These are phyloP conservation scores for Centropus bengalensis DNA, from an alignment of 2,113 vertebrate species.

Conservation along the genomic window DNA sequence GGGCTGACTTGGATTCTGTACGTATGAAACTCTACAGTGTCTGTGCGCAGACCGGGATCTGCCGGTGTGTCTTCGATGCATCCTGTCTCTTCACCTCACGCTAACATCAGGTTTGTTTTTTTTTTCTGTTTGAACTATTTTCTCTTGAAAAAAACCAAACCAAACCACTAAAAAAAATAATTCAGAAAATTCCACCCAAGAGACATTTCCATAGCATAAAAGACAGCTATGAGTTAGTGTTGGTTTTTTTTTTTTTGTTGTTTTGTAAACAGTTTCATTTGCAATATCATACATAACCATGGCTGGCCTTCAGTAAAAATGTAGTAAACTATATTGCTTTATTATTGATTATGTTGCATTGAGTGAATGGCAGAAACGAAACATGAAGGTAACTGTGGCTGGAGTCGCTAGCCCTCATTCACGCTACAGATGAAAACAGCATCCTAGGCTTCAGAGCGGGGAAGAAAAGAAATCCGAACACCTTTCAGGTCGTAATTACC, in stretches of 20 bases:
- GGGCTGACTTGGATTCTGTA: slow-evolving; percentile 59
- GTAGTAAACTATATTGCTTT: slow-evolving; percentile 87
- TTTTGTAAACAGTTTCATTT: slow-evolving; percentile 84
- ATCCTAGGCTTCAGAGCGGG: slow-evolving; percentile 50
- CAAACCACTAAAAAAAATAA: slow-evolving; percentile 50
- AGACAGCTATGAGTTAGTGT: slow-evolving; percentile 82
- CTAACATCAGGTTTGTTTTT: not conserved
- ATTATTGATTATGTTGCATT: slow-evolving; percentile 77
- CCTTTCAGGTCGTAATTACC: slow-evolving; percentile 93
- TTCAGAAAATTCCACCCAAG: slow-evolving; percentile 53
- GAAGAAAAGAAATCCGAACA: slow-evolving; percentile 77
- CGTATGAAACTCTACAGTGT: slow-evolving; percentile 70
- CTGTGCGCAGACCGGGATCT: slow-evolving; percentile 58
- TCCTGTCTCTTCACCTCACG: slow-evolving; percentile 35
- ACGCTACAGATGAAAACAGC: slow-evolving; percentile 74
- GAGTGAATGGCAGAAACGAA: slow-evolving; percentile 76
- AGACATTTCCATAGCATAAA: slow-evolving; percentile 73
- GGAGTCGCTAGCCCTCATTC: slow-evolving; percentile 80
- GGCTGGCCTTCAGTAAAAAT: slow-evolving; percentile 83
- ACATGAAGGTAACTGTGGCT: slow-evolving; percentile 73
- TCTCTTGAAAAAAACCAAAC: slow-evolving; percentile 45
- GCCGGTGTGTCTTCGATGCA: slow-evolving; percentile 55
- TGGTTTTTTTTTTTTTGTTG: not conserved
- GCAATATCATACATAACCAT: slow-evolving; percentile 83
- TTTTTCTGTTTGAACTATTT: slow-evolving; percentile 13